phyloP scores from a whole-genome alignment of 2,888 invertebrate species.

The Plusia festucae region DNA sequence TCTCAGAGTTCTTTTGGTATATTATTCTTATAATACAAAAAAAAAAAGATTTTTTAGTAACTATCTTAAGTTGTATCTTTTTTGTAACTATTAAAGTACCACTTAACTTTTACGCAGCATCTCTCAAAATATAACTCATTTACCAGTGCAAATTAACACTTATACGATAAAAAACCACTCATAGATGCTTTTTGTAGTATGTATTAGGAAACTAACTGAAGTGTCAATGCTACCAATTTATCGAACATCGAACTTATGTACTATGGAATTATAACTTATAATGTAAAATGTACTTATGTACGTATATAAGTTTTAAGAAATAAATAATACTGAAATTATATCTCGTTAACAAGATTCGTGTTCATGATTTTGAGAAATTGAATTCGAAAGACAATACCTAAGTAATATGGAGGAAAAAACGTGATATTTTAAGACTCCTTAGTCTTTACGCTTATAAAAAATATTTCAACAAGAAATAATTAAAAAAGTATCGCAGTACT shows the following conservation, averaged over 20 bases:
- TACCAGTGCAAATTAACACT: constrained; percentile 7
- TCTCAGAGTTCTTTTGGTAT: no score
- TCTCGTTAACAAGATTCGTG: constrained; percentile 1
- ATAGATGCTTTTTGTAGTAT: background rate
- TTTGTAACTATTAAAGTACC: background rate
- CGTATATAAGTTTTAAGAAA: no score
- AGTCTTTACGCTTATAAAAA: background rate
- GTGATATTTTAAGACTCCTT: no score
- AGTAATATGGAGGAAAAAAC: no score
- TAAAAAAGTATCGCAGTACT: no score
- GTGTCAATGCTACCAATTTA: constrained; percentile 6
- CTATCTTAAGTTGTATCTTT: no score
- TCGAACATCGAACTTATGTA: background rate
- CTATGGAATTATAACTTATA: background rate
- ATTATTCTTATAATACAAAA: no score
- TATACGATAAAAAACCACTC: constrained; percentile 12
- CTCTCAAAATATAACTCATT: constrained; percentile 1
- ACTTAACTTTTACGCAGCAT: background rate
- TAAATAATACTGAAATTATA: constrained; percentile 9
- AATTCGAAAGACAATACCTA: no score
- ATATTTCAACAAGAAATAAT: background rate
- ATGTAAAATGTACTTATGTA: constrained; percentile 9
- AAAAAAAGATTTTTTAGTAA: no score
- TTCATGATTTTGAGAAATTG: constrained; percentile 8
- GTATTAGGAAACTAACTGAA: constrained; percentile 6